Evolutionary conservation across 2,113 vertebrate genomes (phyloP).

Genomic region (Camarhynchus parvulus): DNA sequence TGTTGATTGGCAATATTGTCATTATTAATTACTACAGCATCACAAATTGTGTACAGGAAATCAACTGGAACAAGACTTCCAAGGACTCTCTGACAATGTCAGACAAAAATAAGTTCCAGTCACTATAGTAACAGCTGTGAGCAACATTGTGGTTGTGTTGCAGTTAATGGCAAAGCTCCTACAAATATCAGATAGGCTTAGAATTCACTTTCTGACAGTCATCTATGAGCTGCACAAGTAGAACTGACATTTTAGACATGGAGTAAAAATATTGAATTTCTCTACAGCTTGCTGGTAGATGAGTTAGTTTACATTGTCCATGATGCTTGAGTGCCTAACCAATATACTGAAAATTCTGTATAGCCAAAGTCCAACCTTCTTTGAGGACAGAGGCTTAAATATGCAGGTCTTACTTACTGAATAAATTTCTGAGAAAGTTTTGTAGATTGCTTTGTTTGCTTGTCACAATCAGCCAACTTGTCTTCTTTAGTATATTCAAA

Average conservation of each 20-base stretch:
- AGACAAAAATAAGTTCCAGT: constrained; percentile 38
- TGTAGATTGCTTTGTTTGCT: background rate
- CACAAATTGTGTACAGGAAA: constrained; percentile 23
- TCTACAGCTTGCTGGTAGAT: background rate
- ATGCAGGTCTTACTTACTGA: background rate
- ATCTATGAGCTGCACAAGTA: background rate
- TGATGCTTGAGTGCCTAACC: background rate
- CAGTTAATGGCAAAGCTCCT: constrained; percentile 4
- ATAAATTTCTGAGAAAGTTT: background rate
- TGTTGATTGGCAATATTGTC: background rate
- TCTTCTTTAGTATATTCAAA: background rate
- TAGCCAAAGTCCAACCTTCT: background rate
- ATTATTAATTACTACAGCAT: constrained; percentile 19
- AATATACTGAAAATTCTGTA: background rate
- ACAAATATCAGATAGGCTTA: background rate
- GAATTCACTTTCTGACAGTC: background rate
- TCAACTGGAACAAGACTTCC: constrained; percentile 27
- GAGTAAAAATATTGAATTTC: background rate
- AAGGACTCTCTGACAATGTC: constrained; percentile 36
- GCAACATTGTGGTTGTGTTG: background rate
- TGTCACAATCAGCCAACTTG: background rate
- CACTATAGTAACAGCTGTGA: constrained; percentile 19
- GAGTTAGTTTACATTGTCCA: background rate
- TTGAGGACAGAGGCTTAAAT: background rate
- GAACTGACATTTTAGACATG: background rate